phyloP scores from a whole-genome alignment of 2,113 vertebrate species.

The Centropus bengalensis region DNA sequence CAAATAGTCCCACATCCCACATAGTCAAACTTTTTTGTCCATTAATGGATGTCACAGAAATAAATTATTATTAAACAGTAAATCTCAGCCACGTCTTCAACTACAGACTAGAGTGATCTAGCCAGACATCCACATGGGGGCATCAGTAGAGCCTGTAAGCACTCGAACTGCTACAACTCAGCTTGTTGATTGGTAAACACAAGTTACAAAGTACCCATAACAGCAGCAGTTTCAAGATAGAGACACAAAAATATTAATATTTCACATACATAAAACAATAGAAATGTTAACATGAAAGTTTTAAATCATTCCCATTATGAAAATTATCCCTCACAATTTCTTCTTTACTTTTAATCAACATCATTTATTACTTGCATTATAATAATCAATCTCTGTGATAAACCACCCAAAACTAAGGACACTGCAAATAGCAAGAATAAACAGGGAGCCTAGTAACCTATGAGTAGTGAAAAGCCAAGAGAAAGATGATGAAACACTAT shows the following conservation, averaged over 20 bases:
- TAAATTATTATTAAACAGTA: not conserved
- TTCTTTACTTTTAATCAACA: not conserved
- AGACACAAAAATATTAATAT: not conserved
- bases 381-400: not conserved
- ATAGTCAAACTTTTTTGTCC: not conserved
- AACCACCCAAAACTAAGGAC: not conserved
- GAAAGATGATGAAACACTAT: not conserved
- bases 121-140: constrained; percentile 19
- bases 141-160: constrained; percentile 18
- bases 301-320: not conserved
- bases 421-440: not conserved
- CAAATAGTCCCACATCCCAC: too few relatives aligned
- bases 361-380: not conserved
- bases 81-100: not conserved
- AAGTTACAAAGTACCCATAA: not conserved
- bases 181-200: not conserved
- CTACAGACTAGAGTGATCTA: not conserved
- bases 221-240: not conserved
- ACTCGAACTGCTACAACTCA: not conserved
- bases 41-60: not conserved
- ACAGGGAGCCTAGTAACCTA: not conserved
- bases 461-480: constrained; percentile 5
- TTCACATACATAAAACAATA: not conserved
- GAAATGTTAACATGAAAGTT: not conserved
- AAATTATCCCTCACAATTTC: not conserved